A percentile compares a stretch with the other conserved stretches of the same genome.
Conservation (phyloP, 2,113 vertebrate genomes). For the Pteruthius melanotis region DNA sequence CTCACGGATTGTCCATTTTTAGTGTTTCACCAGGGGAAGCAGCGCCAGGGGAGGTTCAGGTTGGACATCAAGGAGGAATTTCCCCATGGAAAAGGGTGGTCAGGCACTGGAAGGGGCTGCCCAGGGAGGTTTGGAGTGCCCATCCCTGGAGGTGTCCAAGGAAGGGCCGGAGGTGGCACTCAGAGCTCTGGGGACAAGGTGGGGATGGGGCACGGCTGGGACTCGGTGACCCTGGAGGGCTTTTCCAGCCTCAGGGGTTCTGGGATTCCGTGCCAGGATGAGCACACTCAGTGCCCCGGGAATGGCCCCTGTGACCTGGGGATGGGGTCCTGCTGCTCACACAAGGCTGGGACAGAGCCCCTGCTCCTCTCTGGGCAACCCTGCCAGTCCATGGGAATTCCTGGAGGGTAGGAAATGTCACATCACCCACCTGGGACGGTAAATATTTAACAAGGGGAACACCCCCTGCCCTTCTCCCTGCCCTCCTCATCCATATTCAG, state of each 20-base stretch:
- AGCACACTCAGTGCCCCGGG: neutral
- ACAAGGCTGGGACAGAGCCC: neutral
- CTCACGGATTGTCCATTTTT: rapidly evolving
- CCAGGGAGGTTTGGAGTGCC: neutral
- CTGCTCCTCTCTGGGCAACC: neutral
- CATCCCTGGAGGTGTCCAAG: neutral
- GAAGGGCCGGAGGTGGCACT: neutral
- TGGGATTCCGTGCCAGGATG: rapidly evolving
- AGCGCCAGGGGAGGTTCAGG: neutral
- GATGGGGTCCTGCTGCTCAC: neutral
- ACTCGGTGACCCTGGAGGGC: rapidly evolving
- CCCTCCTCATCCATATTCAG: slow-evolving; percentile 19
- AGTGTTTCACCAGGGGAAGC: neutral
- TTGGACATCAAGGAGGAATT: neutral
- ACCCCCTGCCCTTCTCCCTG: neutral
- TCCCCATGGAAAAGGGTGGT: neutral
- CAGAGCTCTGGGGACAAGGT: neutral
- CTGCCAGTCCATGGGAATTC: slow-evolving; percentile 10
- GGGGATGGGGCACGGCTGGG: rapidly evolving
- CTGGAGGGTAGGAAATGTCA: slow-evolving; percentile 15
- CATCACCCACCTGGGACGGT: neutral
- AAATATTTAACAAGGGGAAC: slow-evolving; percentile 68
- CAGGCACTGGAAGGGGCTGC: neutral
- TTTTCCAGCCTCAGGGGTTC: neutral
- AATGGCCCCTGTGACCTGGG: neutral